These are phyloP conservation scores for Cygnus buccinator DNA, from an alignment of 2,113 vertebrate species.

Conservation along the genomic window DNA sequence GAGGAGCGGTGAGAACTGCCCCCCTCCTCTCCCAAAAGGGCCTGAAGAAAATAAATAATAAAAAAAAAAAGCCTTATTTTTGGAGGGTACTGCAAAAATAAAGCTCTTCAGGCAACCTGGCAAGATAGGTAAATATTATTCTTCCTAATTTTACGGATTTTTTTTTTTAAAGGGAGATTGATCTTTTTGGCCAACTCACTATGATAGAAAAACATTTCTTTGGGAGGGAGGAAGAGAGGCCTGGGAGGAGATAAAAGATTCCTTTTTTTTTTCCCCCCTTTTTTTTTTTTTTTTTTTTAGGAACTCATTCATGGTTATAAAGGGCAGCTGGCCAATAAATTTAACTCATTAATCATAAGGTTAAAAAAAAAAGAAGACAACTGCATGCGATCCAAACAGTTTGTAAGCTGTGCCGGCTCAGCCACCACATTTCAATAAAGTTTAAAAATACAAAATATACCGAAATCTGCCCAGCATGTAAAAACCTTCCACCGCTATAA, in stretches of 20 bases:
- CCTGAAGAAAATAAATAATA: neutral
- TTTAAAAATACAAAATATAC: neutral
- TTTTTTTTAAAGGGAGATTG: slow-evolving; percentile 35
- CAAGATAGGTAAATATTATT: slow-evolving; percentile 36
- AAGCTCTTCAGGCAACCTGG: slow-evolving; percentile 25
- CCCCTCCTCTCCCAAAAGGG: neutral
- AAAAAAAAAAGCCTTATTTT: neutral
- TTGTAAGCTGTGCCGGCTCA: neutral
- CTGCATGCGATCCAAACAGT: neutral
- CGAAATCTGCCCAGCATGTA: neutral
- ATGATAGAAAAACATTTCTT: slow-evolving; percentile 51
- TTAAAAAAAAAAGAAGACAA: neutral
- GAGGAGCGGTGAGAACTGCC: neutral
- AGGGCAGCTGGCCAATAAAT: slow-evolving; percentile 55
- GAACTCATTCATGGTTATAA: slow-evolving; percentile 56
- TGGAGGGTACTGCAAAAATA: slow-evolving; percentile 8
- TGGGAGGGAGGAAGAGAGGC: slow-evolving; percentile 15
- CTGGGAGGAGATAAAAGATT: slow-evolving; percentile 54
- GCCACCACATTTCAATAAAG: slow-evolving; percentile 1
- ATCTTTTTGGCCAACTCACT: slow-evolving; percentile 9
- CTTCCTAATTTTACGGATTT: slow-evolving; percentile 48
- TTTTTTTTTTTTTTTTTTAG: neutral
- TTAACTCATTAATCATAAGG: slow-evolving; percentile 52
- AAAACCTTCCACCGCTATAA: neutral
- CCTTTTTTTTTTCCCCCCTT: neutral